These are phyloP conservation scores for Sarcophaga variegata DNA, from an alignment of 2,888 invertebrate genomes.

Conservation along the genomic window DNA sequence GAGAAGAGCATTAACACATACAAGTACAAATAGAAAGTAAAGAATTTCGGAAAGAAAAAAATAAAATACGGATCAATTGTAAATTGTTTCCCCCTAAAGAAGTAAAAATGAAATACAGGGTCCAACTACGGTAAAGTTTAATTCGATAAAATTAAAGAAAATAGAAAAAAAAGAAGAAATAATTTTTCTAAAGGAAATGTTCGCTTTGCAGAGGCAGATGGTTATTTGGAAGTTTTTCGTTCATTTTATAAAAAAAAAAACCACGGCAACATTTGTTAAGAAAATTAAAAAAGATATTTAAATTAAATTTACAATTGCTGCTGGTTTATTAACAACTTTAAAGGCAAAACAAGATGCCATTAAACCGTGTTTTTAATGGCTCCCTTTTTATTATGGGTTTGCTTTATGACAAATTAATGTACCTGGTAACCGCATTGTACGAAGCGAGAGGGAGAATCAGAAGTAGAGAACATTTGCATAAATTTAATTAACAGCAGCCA, in stretches of 20 bases:
- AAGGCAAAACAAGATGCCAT: background rate
- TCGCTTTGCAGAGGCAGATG: background rate
- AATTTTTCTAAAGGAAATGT: background rate
- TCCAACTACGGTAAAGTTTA: background rate
- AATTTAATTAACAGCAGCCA: constrained; percentile 54
- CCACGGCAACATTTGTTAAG: background rate
- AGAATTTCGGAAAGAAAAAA: background rate
- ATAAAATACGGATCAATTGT: background rate
- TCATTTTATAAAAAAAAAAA: background rate
- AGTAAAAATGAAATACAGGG: background rate
- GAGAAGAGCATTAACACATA: constrained; percentile 34
- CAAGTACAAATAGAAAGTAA: constrained; percentile 3
- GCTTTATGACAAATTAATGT: constrained; percentile 11
- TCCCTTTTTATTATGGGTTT: background rate
- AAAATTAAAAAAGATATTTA: constrained; percentile 3
- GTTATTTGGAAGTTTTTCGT: background rate
- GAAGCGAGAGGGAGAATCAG: background rate
- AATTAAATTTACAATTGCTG: constrained; percentile 5
- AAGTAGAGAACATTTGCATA: constrained; percentile 52
- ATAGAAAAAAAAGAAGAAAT: background rate
- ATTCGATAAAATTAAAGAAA: background rate
- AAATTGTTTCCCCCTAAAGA: background rate
- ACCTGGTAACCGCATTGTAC: constrained; percentile 10
- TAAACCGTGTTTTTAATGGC: background rate
- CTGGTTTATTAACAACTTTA: background rate